phyloP scores from a whole-genome alignment of 2,113 vertebrate species.

The Helogale parvula region DNA sequence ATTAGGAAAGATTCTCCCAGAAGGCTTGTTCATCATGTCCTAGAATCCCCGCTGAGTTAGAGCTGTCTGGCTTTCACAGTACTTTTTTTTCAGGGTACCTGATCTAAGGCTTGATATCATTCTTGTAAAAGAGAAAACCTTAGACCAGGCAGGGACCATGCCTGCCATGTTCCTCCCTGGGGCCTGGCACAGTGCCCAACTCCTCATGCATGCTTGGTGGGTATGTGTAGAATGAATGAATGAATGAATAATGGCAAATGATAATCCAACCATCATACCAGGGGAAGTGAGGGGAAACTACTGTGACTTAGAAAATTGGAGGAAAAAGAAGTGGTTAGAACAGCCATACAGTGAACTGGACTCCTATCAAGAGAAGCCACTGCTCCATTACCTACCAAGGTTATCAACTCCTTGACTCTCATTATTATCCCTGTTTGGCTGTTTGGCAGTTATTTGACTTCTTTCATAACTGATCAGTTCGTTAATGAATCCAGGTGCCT shows the following conservation, averaged over 20 bases:
- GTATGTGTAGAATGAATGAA: neutral
- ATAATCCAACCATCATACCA: neutral
- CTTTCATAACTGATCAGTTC: neutral
- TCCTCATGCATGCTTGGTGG: neutral
- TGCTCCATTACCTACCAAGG: neutral
- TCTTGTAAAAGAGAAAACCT: neutral
- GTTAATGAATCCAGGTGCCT: neutral
- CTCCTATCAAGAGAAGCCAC: neutral
- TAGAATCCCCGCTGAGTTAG: neutral
- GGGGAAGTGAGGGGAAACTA: neutral
- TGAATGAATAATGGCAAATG: neutral
- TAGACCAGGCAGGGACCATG: neutral
- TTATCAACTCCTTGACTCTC: neutral
- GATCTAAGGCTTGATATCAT: neutral
- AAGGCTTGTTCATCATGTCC: neutral
- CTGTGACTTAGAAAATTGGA: neutral
- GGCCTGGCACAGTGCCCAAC: neutral
- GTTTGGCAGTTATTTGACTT: neutral
- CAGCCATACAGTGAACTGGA: neutral
- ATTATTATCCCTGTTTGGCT: neutral
- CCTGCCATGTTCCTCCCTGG: neutral
- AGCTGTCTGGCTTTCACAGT: neutral
- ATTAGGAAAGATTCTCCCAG: slow-evolving; percentile 27
- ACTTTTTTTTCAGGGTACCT: neutral
- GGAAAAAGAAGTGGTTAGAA: neutral